Conservation (phyloP, 2,797 vertebrate species). For the Rallus crepitans region DNA sequence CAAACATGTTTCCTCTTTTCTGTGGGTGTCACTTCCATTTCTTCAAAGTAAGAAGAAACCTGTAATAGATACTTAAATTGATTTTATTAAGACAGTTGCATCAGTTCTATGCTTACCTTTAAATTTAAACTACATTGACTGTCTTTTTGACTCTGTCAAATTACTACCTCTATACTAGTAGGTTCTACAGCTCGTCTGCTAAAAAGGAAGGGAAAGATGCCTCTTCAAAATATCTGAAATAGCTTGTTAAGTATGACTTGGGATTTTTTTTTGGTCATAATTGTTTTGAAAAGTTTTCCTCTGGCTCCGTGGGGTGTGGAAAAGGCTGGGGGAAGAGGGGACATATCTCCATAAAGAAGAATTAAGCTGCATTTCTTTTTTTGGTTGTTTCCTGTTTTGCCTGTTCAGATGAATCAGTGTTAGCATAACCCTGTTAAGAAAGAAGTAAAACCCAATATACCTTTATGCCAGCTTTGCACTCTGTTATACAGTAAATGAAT, state of each 20-base stretch:
- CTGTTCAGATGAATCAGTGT: background rate
- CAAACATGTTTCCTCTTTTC: rapidly evolving
- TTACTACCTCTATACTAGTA: background rate
- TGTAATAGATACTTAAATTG: background rate
- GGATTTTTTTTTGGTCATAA: background rate
- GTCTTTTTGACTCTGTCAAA: background rate
- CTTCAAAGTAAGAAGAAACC: background rate
- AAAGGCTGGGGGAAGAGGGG: background rate
- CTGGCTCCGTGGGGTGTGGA: background rate
- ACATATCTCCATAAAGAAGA: background rate
- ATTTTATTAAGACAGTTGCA: background rate
- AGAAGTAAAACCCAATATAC: background rate
- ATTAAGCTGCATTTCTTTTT: background rate
- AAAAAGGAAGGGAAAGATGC: background rate
- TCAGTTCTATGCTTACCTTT: background rate
- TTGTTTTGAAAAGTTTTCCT: background rate
- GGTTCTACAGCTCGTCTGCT: background rate
- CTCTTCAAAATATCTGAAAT: background rate
- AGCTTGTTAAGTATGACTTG: background rate
- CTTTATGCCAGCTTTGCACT: background rate
- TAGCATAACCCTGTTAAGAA: background rate
- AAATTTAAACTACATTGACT: background rate
- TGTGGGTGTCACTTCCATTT: background rate
- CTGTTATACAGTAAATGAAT: background rate
- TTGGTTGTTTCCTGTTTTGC: background rate